Percentiles rank a stretch among this genome's conserved stretches.
phyloP scores from a whole-genome alignment of 2,888 invertebrate species.

The Carterocephalus palaemon region DNA sequence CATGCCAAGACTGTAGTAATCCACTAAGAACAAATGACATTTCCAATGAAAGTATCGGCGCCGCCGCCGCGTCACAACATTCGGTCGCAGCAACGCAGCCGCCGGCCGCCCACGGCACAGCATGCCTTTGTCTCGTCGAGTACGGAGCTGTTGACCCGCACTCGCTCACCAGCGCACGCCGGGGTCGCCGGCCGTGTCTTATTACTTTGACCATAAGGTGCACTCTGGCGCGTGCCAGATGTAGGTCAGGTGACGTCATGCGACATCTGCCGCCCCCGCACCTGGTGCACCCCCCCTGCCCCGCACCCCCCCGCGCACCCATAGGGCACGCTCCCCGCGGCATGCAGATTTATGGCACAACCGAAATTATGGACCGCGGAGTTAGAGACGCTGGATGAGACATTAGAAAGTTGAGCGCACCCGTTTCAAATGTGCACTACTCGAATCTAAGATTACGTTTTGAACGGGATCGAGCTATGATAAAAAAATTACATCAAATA shows the following conservation, averaged over 20 bases:
- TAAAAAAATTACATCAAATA: no score
- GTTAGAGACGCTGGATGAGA: constrained; percentile 17
- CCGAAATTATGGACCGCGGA: constrained; percentile 28
- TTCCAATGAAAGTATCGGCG: no score
- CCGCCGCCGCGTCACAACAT: no score
- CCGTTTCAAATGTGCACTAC: no score
- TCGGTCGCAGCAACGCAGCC: no score
- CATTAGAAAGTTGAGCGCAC: constrained; percentile 11
- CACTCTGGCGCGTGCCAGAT: constrained; percentile 35
- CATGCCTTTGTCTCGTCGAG: no score
- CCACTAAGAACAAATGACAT: no score
- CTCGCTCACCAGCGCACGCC: constrained; percentile 12
- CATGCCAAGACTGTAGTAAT: no score
- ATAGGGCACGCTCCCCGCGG: constrained; percentile 29
- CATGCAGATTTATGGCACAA: constrained; percentile 62
- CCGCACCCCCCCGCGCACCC: constrained; percentile 18
- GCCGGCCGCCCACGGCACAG: no score
- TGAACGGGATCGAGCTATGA: no score
- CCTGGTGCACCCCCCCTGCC: constrained; percentile 42
- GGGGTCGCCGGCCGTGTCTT: constrained; percentile 15
- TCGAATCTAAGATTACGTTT: no score
- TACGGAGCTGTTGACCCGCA: constrained; percentile 27
- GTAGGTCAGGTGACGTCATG: constrained; percentile 52
- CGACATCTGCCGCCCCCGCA: constrained; percentile 71
- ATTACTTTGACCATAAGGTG: constrained; percentile 19